Percentiles rank a stretch among this genome's conserved stretches.
These are phyloP conservation scores for Montipora capricornis DNA, from an alignment of 64 coral and sea anemone species.

Conservation along the genomic window DNA sequence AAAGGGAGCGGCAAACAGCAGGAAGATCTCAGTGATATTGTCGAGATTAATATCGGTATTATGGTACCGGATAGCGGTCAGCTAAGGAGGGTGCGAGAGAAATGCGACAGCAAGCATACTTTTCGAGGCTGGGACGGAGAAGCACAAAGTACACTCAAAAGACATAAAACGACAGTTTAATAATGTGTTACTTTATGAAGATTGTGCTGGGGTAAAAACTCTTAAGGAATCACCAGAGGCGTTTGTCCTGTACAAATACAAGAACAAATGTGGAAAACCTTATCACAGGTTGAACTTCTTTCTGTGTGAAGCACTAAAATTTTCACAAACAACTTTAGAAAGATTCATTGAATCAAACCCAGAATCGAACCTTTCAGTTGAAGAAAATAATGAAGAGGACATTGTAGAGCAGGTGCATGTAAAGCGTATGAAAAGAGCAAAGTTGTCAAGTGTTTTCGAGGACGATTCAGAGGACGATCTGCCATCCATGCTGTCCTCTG, in stretches of 20 bases:
- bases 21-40: conserved; percentile 28
- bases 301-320: conserved; percentile 28
- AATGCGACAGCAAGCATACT: conserved; percentile 11
- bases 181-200: conserved; percentile 1
- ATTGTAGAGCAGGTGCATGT: conserved; percentile 31
- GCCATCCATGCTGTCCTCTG: neutral
- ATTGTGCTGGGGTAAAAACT: conserved; percentile 7
- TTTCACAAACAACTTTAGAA: conserved; percentile 14
- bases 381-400: neutral
- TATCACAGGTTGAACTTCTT: conserved; percentile 22
- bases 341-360: conserved; percentile 3
- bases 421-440: conserved; percentile 20
- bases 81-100: conserved; percentile 14
- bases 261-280: conserved; percentile 13
- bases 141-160: conserved; percentile 24
- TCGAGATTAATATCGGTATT: conserved; percentile 27
- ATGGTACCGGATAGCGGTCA: conserved; percentile 16
- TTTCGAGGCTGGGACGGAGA: conserved; percentile 4
- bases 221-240: conserved; percentile 30
- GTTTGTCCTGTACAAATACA: conserved; percentile 25
- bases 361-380: neutral
- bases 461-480: neutral
- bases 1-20: conserved; percentile 14
- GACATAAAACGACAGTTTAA: neutral
- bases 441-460: conserved; percentile 31